Conservation (phyloP, 1,140 invertebrate species). For the Trinorchestia longiramus region DNA sequence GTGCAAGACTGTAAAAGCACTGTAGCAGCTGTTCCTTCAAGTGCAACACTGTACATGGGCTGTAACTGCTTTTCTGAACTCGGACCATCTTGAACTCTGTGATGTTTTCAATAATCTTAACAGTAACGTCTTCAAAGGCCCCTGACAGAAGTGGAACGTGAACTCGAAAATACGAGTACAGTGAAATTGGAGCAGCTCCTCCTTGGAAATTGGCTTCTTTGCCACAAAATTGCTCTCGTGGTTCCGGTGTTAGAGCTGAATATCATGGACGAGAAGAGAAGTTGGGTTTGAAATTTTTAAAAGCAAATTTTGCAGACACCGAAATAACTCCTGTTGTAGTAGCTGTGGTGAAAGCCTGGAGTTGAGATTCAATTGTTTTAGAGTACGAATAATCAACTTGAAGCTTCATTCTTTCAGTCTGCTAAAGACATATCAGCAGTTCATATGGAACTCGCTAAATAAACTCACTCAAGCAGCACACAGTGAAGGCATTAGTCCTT, state of each 20-base stretch:
- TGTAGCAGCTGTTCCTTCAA: neutral
- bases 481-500: too few species aligned
- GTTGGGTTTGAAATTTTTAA: neutral
- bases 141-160: neutral
- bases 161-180: neutral
- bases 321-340: neutral
- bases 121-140: neutral
- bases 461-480: too few species aligned
- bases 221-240: neutral
- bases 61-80: neutral
- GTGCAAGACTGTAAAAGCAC: too few species aligned
- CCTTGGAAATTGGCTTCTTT: neutral
- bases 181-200: neutral
- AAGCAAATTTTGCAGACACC: neutral
- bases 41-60: neutral
- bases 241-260: neutral
- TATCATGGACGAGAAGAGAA: neutral
- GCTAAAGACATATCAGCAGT: too few species aligned
- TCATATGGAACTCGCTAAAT: too few species aligned
- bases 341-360: neutral
- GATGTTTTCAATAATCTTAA: neutral
- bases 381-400: too few species aligned
- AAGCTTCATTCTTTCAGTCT: too few species aligned
- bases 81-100: neutral
- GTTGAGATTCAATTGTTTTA: too few species aligned